Percentiles rank a stretch among this genome's conserved stretches.
Conservation (phyloP, 1,140 invertebrate genomes). For the Psix sp. region DNA sequence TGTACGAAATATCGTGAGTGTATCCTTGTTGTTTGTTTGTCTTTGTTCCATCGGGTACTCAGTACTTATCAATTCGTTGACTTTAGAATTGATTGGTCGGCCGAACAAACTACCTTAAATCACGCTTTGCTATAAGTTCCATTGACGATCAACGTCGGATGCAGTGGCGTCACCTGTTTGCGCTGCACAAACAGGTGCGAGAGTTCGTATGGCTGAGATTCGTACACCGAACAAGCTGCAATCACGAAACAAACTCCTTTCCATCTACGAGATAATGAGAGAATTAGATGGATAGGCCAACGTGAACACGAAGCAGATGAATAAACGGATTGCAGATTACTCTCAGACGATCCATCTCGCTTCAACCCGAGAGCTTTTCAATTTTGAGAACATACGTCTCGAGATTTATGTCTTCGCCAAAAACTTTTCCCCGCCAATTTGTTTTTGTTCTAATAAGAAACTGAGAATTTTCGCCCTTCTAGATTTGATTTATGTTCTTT, state of each 20-base stretch:
- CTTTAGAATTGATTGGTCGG: slow-evolving; percentile 29
- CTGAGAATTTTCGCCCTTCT: slow-evolving; percentile 17
- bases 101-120: slow-evolving; percentile 38
- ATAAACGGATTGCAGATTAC: slow-evolving; percentile 53
- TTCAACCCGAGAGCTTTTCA: slow-evolving; percentile 30
- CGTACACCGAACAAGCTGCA: slow-evolving; percentile 57
- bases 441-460: slow-evolving; percentile 46
- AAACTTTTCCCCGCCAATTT: slow-evolving; percentile 44
- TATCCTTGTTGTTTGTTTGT: slow-evolving; percentile 35
- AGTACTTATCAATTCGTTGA: slow-evolving; percentile 45
- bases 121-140: slow-evolving; percentile 40
- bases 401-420: slow-evolving; percentile 40
- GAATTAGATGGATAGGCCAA: slow-evolving; percentile 57
- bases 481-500: too few species aligned
- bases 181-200: slow-evolving; percentile 64
- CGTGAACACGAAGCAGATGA: slow-evolving; percentile 49
- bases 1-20: slow-evolving; percentile 1
- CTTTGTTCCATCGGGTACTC: slow-evolving; percentile 31
- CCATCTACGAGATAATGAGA: slow-evolving; percentile 54
- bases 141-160: slow-evolving; percentile 27
- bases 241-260: slow-evolving; percentile 55
- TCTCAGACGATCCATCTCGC: slow-evolving; percentile 40
- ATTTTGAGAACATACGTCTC: slow-evolving; percentile 21
- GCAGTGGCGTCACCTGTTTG: slow-evolving; percentile 62
- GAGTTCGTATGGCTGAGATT: slow-evolving; percentile 29